A percentile compares a stretch with the other conserved stretches of the same genome.
phyloP scores from a whole-genome alignment of 2,113 vertebrate genomes.

The Poeciliopsis prolifica region DNA sequence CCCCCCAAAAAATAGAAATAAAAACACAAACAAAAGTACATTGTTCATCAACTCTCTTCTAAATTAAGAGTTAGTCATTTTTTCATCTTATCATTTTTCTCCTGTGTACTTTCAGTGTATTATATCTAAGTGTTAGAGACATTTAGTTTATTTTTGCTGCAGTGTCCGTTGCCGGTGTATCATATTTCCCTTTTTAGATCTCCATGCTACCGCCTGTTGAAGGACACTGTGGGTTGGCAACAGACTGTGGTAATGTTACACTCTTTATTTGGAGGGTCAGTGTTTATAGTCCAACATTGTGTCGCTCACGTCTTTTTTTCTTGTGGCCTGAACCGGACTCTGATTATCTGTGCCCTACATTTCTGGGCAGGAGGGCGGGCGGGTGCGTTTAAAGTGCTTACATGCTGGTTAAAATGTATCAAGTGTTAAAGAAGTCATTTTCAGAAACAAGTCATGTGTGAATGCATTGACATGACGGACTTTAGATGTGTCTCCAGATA shows the following conservation, averaged over 20 bases:
- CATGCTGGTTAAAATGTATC: neutral
- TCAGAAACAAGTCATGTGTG: neutral
- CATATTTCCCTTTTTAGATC: slow-evolving; percentile 26
- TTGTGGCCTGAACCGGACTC: neutral
- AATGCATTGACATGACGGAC: neutral
- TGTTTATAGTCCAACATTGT: slow-evolving; percentile 31
- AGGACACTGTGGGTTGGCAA: slow-evolving; percentile 59
- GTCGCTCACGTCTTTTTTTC: slow-evolving; percentile 22
- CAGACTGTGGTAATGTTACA: slow-evolving; percentile 21
- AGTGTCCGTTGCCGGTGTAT: slow-evolving; percentile 21
- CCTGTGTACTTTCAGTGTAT: neutral
- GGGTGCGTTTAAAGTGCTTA: neutral
- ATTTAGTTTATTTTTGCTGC: slow-evolving; percentile 41
- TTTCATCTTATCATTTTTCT: neutral
- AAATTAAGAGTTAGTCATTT: neutral
- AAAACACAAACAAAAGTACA: neutral
- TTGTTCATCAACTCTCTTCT: neutral
- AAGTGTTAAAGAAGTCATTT: neutral
- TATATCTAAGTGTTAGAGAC: neutral
- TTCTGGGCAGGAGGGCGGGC: neutral
- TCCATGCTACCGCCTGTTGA: slow-evolving; percentile 31
- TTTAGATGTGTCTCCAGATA: neutral
- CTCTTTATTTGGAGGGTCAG: slow-evolving; percentile 39
- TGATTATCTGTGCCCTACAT: slow-evolving; percentile 11
- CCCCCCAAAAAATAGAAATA: neutral